Percentiles rank a stretch among this genome's conserved stretches.
Conservation (phyloP, 2,113 vertebrate species). For the Benitochromis conjunctus region DNA sequence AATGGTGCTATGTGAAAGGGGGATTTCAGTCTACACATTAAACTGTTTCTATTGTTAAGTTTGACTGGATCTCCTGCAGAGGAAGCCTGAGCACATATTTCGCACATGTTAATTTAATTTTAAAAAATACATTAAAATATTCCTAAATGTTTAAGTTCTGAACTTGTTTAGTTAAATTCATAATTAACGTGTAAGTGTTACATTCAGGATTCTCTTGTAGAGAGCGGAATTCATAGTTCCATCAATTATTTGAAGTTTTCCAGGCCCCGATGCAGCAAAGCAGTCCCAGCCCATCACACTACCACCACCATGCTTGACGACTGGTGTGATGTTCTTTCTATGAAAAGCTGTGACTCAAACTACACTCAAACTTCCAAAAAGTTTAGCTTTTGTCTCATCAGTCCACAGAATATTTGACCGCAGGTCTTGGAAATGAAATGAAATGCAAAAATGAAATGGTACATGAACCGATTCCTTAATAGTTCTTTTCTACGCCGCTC, state of each 20-base stretch:
- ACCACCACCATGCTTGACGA: background rate
- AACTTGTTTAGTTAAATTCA: background rate
- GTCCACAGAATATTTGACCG: background rate
- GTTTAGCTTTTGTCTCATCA: background rate
- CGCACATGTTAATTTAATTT: background rate
- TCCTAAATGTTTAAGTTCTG: background rate
- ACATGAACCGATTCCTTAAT: no score
- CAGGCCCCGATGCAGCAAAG: background rate
- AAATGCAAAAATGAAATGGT: no score
- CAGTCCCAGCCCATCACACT: background rate
- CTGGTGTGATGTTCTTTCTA: rapidly evolving
- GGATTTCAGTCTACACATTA: background rate
- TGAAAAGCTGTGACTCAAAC: background rate
- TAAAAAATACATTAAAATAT: background rate
- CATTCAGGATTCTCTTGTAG: background rate
- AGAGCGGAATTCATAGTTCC: background rate
- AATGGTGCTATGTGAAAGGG: background rate
- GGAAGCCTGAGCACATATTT: background rate
- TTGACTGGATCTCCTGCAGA: background rate
- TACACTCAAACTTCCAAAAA: rapidly evolving
- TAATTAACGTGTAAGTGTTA: background rate
- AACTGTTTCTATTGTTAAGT: background rate
- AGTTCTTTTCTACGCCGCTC: no score
- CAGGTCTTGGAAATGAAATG: background rate
- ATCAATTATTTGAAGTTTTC: background rate